These are phyloP conservation scores for Argyresthia albistria DNA, from an alignment of 2,888 invertebrate species.

Conservation along the genomic window DNA sequence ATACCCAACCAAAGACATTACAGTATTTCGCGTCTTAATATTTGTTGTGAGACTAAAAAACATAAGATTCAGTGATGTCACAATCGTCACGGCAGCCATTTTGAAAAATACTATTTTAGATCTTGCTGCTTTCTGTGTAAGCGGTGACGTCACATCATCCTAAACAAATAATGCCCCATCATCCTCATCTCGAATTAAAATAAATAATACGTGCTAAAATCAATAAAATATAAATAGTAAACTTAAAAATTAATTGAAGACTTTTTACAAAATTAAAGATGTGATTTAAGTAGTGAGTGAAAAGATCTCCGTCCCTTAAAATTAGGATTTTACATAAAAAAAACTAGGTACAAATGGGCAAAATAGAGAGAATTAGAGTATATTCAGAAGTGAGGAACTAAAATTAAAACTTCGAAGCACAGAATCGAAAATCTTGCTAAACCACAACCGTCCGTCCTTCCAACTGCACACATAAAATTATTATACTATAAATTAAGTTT, in stretches of 20 bases:
- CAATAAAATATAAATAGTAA: conserved; percentile 5
- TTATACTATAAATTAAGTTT: conserved; percentile 39
- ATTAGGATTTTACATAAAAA: too few species aligned
- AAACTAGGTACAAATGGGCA: background rate
- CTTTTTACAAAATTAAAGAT: conserved; percentile 6
- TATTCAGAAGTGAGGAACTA: background rate
- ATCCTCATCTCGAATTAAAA: conserved; percentile 30
- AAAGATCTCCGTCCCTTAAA: conserved; percentile 1
- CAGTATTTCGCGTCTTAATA: conserved; percentile 51
- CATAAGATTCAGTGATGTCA: conserved; percentile 34
- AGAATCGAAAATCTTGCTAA: conserved; percentile 22
- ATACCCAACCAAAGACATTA: conserved; percentile 41
- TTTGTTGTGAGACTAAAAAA: conserved; percentile 71
- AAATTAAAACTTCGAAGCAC: background rate
- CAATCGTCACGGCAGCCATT: conserved; percentile 11
- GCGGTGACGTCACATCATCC: conserved; percentile 39
- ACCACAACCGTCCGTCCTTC: conserved; percentile 50
- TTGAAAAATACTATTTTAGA: background rate
- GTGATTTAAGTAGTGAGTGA: background rate
- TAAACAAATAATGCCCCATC: conserved; percentile 33
- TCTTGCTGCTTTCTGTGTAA: background rate
- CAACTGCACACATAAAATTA: conserved; percentile 40
- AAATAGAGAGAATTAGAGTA: background rate
- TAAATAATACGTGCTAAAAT: conserved; percentile 1
- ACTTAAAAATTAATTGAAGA: conserved; percentile 2